Conservation (phyloP, 2,888 invertebrate genomes). For the Crioceris asparagi region DNA sequence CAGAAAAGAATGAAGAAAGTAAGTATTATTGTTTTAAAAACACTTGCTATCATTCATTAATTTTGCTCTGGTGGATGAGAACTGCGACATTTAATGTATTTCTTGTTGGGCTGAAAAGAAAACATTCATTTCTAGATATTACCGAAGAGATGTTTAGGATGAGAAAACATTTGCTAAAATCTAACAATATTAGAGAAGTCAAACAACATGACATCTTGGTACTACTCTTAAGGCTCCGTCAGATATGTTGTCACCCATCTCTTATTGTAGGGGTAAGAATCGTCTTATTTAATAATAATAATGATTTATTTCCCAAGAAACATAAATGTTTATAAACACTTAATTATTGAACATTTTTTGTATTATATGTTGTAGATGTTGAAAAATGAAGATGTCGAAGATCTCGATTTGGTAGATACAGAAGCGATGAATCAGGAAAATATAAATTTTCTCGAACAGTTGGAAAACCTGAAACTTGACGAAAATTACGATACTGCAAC, state of each 20-base stretch:
- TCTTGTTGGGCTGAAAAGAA: no score
- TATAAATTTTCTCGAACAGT: constrained; percentile 51
- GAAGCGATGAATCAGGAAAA: constrained; percentile 30
- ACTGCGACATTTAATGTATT: no score
- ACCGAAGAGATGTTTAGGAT: constrained; percentile 52
- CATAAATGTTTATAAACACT: background rate
- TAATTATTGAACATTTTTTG: background rate
- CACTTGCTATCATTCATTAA: no score
- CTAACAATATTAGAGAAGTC: constrained; percentile 44
- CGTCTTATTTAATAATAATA: no score
- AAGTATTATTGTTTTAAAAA: no score
- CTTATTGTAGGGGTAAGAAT: constrained; percentile 51
- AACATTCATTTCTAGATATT: no score
- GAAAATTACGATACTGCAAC: background rate
- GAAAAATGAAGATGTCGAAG: constrained; percentile 36
- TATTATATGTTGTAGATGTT: constrained; percentile 37
- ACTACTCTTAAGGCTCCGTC: constrained; percentile 71
- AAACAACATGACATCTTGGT: constrained; percentile 60
- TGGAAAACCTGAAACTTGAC: constrained; percentile 49
- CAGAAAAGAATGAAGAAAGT: constrained; percentile 48
- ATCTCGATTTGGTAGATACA: constrained; percentile 23
- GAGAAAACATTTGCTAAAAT: constrained; percentile 51
- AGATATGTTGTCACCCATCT: constrained; percentile 82
- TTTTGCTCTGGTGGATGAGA: no score
- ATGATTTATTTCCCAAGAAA: background rate